Evolutionary conservation across 2,797 vertebrate genomes (phyloP), one percentile per base, ranked within the genome.

Genomic region (Bradypodion pumilum): DNA sequence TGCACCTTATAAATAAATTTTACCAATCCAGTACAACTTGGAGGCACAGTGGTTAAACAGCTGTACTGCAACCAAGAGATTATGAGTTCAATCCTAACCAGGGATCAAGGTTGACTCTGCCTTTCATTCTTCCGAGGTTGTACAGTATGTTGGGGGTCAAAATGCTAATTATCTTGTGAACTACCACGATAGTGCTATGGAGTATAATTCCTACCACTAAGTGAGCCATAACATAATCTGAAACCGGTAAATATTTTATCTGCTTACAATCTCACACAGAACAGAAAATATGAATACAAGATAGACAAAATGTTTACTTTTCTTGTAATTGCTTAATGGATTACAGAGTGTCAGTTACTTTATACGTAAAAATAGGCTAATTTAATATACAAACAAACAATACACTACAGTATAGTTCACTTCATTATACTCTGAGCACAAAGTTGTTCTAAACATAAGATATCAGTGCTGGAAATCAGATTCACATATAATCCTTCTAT

Each of bases 371-470:
- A 32, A 46, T 19, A n/a, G 77, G 70, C 29, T 46, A 32, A n/a
- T n/a, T n/a, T n/a, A n/a, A n/a, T n/a, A n/a, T n/a, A n/a, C n/a
- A 37, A 35, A 5, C 87, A 87, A 3, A n/a, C 27, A 56, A 15
- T n/a, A n/a, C n/a, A n/a, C n/a, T n/a, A n/a, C n/a, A 56, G 15
- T 56, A 56, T 56, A 56, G 78, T 91, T 89, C 80, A 79, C 79
- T 85, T 74, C 59, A 84, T 81, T 85, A 60, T 8, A 65, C 44
- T 49, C n/a, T 37, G 23, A 65, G 60, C 44, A 37, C 15, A 7
- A 19, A 1, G 63, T 12, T 82, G 12, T 4, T 63, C 46, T 74
- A n/a, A 46, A 63, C 37, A 63, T 63, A 65, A 37, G 5, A 10
- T 37, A 65, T 32, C 37, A 46, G 21, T 73, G 21, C 10, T 60